Percentiles rank a stretch among this genome's conserved stretches.
Conservation (phyloP, 2,888 invertebrate species). For the Dexiosoma caninum region DNA sequence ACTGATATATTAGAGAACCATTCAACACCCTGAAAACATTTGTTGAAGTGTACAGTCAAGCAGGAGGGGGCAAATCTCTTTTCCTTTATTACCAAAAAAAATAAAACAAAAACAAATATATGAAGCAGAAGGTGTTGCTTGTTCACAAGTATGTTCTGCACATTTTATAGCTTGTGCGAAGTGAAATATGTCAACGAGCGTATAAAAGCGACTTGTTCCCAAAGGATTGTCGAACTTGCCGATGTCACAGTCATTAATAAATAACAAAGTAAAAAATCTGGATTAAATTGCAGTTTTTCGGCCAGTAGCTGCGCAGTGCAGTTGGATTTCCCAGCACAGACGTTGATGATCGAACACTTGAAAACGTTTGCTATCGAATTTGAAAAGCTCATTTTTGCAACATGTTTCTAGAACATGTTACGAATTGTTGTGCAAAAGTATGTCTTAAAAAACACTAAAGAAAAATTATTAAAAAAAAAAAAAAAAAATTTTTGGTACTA, state of each 20-base stretch:
- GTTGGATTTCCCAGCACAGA: constrained; percentile 1
- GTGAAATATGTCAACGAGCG: constrained; percentile 36
- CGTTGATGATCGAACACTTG: not conserved
- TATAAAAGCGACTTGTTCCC: not conserved
- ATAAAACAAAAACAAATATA: too few species aligned
- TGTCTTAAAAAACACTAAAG: too few species aligned
- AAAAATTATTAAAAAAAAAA: too few species aligned
- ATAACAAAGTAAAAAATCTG: constrained; percentile 62
- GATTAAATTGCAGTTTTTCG: constrained; percentile 48
- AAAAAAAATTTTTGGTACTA: too few species aligned
- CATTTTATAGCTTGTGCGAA: constrained; percentile 21
- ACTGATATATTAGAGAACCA: constrained; percentile 14
- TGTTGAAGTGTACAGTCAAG: not conserved
- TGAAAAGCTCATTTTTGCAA: too few species aligned
- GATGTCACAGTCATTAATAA: constrained; percentile 62
- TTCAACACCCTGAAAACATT: constrained; percentile 20
- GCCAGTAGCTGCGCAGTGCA: not conserved
- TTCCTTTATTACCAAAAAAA: not conserved
- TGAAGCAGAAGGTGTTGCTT: constrained; percentile 18
- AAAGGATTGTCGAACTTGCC: constrained; percentile 38
- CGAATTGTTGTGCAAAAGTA: too few species aligned
- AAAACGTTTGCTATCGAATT: too few species aligned
- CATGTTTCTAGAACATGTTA: too few species aligned
- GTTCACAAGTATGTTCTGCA: not conserved
- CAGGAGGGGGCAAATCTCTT: too few species aligned